A percentile compares a stretch with the other conserved stretches of the same genome.
phyloP scores from a whole-genome alignment of 2,797 vertebrate genomes.

The Mormyrops attenuatus region DNA sequence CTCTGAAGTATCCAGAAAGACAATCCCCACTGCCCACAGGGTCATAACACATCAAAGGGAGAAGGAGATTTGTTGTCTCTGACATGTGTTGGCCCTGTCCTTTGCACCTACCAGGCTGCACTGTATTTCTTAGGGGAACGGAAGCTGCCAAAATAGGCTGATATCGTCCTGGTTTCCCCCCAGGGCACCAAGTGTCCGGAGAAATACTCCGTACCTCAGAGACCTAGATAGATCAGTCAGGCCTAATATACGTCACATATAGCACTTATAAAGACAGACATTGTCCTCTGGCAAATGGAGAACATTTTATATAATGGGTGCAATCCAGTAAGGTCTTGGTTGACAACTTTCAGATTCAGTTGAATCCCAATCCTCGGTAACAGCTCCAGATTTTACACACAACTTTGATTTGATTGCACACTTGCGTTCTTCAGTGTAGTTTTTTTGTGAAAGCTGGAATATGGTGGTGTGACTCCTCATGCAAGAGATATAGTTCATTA shows the following conservation, averaged over 20 bases:
- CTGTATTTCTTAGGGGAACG: neutral
- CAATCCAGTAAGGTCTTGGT: neutral
- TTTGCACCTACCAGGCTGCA: neutral
- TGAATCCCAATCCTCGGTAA: neutral
- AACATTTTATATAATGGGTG: neutral
- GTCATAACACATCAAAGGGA: conserved; percentile 7
- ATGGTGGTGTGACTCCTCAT: neutral
- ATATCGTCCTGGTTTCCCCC: neutral
- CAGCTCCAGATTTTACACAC: neutral
- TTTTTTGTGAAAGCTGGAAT: neutral
- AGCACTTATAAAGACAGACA: neutral
- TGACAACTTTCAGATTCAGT: neutral
- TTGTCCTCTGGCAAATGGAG: neutral
- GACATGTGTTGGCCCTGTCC: neutral
- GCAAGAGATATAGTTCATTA: neutral
- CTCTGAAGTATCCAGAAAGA: neutral
- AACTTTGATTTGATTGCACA: neutral
- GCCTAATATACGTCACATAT: neutral
- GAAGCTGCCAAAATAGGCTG: neutral
- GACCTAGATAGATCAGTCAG: neutral
- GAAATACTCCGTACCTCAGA: neutral
- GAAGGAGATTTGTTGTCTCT: neutral
- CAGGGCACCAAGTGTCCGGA: neutral
- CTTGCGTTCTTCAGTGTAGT: neutral
- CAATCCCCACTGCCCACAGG: neutral